Evolutionary conservation across 2,888 invertebrate species (phyloP).

Genomic region (Brachypalpus laphriformis): DNA sequence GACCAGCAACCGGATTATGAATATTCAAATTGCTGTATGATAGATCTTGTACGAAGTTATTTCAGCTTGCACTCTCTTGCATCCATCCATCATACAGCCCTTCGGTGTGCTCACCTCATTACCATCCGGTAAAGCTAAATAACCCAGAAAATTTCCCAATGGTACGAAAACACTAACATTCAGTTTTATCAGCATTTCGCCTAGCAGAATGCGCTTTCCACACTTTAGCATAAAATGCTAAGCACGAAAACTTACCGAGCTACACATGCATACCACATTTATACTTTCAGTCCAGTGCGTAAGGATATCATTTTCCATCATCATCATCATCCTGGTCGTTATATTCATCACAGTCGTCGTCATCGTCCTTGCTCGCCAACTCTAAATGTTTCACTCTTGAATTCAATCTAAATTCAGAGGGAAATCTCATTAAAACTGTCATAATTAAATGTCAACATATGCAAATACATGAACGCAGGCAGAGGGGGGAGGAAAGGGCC

Average conservation of each 20-base stretch:
- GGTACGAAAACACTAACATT: constrained; percentile 45
- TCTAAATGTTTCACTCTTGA: constrained; percentile 71
- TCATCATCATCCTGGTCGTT: constrained; percentile 32
- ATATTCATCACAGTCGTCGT: constrained; percentile 12
- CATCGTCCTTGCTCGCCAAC: constrained; percentile 67
- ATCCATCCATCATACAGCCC: constrained; percentile 9
- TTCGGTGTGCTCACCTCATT: constrained; percentile 33
- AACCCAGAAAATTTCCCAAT: constrained; percentile 49
- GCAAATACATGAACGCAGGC: constrained; percentile 76
- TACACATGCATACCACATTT: constrained; percentile 27
- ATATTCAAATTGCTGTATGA: constrained; percentile 57
- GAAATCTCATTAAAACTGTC: constrained; percentile 78
- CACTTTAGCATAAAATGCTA: constrained; percentile 48
- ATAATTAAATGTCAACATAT: constrained; percentile 79
- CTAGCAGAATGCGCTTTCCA: neutral
- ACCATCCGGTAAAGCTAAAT: constrained; percentile 52
- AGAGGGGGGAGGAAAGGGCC: constrained; percentile 24
- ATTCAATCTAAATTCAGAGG: constrained; percentile 74
- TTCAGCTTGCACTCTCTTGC: constrained; percentile 35
- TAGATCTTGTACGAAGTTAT: constrained; percentile 36
- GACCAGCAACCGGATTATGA: constrained; percentile 32
- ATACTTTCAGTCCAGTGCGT: constrained; percentile 43
- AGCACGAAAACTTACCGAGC: constrained; percentile 13
- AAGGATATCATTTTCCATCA: constrained; percentile 61
- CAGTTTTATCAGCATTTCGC: constrained; percentile 56